Evolutionary conservation across 1,140 invertebrate species (phyloP).

Genomic region (Tachypleus tridentatus): DNA sequence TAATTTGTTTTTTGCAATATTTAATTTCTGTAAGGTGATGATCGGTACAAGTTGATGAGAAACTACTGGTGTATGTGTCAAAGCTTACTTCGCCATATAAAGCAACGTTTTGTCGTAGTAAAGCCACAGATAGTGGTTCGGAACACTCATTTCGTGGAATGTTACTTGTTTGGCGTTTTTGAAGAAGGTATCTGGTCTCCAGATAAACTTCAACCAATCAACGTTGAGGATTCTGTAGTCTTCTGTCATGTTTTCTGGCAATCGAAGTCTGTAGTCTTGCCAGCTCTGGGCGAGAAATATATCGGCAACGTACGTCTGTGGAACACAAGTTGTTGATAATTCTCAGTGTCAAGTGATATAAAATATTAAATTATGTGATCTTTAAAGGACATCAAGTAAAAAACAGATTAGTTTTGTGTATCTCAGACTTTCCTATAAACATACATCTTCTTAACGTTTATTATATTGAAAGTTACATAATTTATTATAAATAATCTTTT

Average conservation of each 20-base stretch:
- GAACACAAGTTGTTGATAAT: neutral
- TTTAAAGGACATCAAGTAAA: neutral
- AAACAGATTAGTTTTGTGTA: neutral
- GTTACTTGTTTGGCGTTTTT: conserved; percentile 87
- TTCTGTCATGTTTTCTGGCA: conserved; percentile 63
- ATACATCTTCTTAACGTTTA: no score
- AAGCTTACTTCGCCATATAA: conserved; percentile 26
- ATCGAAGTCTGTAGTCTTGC: conserved; percentile 51
- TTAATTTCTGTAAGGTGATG: neutral
- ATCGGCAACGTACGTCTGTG: conserved; percentile 80
- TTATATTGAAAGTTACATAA: no score
- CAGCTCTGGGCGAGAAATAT: conserved; percentile 85
- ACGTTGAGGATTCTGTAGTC: conserved; percentile 50
- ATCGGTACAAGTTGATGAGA: neutral
- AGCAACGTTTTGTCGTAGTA: conserved; percentile 25
- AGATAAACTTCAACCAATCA: conserved; percentile 53
- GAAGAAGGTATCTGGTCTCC: conserved; percentile 84
- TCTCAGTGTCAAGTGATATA: no score
- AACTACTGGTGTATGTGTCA: neutral
- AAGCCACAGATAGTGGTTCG: conserved; percentile 50
- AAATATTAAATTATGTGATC: neutral
- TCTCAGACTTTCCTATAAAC: no score
- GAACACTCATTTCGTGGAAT: conserved; percentile 77
- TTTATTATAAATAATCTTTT: no score
- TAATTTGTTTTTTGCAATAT: neutral